Conservation (phyloP, 2,797 vertebrate species). For the Acropternis orthonyx region DNA sequence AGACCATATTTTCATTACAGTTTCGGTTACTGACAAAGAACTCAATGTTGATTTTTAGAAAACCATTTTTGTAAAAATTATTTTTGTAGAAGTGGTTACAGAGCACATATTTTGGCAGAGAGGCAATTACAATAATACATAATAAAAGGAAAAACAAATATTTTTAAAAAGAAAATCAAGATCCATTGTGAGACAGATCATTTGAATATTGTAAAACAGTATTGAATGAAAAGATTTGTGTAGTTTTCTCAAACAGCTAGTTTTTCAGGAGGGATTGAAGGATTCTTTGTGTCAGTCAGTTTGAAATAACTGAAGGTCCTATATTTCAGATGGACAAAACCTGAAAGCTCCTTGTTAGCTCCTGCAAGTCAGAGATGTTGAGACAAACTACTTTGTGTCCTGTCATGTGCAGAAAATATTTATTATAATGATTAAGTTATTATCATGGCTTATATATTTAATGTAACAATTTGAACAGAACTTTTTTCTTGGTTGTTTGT, state of each 20-base stretch:
- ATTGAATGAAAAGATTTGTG: neutral
- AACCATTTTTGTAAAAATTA: neutral
- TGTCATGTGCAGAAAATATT: neutral
- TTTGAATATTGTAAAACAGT: neutral
- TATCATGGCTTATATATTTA: neutral
- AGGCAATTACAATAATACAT: neutral
- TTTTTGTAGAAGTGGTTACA: neutral
- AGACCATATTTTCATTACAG: neutral
- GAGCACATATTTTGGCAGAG: neutral
- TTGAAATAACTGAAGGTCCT: neutral
- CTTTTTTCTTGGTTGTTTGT: neutral
- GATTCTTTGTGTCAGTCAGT: neutral
- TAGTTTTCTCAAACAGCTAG: neutral
- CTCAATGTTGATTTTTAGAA: neutral
- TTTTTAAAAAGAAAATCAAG: neutral
- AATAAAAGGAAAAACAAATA: neutral
- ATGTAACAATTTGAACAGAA: neutral
- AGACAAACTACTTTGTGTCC: neutral
- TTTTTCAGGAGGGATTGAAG: neutral
- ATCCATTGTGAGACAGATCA: neutral
- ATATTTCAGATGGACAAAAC: neutral
- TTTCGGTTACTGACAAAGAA: neutral
- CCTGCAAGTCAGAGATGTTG: neutral
- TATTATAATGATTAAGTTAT: neutral
- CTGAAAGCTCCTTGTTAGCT: no score